Conservation (phyloP, 1,140 invertebrate genomes). For the Drosophila kanapiae region DNA sequence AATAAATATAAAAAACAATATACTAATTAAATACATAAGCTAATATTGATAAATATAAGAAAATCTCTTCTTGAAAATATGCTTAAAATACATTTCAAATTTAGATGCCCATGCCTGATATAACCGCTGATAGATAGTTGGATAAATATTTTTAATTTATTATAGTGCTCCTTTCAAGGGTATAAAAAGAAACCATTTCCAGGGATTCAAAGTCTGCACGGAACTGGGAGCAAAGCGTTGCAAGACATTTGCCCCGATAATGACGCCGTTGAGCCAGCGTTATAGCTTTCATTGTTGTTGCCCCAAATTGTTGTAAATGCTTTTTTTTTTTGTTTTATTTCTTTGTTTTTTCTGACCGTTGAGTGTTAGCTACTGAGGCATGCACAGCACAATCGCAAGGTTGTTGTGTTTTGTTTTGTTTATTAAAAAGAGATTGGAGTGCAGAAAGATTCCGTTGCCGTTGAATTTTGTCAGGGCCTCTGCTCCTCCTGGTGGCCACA, state of each 20-base stretch:
- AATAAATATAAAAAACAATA: no score
- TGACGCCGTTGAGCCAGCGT: slow-evolving; percentile 68
- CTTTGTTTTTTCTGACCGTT: slow-evolving; percentile 41
- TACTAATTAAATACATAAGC: background rate
- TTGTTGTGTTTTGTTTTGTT: slow-evolving; percentile 68
- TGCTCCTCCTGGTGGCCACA: slow-evolving; percentile 36
- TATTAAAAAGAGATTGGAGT: slow-evolving; percentile 79
- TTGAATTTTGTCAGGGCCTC: slow-evolving; percentile 27
- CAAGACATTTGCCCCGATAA: slow-evolving; percentile 75
- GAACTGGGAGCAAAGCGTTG: slow-evolving; percentile 28
- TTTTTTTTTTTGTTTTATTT: slow-evolving; percentile 9
- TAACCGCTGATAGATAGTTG: slow-evolving; percentile 1
- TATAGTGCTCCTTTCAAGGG: slow-evolving; percentile 12
- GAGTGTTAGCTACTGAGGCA: slow-evolving; percentile 64
- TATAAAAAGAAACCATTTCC: slow-evolving; percentile 34
- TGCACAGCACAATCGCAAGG: slow-evolving; percentile 67
- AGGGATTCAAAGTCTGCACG: slow-evolving; percentile 1
- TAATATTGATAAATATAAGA: background rate
- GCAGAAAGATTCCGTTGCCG: slow-evolving; percentile 55
- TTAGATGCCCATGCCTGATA: no score
- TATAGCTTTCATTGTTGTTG: slow-evolving; percentile 39
- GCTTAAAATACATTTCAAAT: background rate
- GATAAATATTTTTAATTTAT: slow-evolving; percentile 3
- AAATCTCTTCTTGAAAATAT: background rate
- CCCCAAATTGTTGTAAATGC: slow-evolving; percentile 13